Evolutionary conservation across 2,888 invertebrate genomes (phyloP).

Genomic region (Trichopoda pennipes): DNA sequence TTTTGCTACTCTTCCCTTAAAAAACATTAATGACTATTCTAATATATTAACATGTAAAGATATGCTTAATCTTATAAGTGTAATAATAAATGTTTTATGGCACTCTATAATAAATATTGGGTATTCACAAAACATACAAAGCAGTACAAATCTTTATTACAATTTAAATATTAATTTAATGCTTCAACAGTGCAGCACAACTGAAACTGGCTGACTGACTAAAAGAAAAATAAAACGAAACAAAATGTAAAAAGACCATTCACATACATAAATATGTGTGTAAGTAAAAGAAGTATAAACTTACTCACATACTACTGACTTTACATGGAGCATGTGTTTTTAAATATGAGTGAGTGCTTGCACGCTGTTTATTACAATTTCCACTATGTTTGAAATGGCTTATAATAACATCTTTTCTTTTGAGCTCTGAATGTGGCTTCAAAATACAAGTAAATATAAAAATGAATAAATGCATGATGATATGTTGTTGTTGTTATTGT

Average conservation of each 20-base stretch:
- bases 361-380: slow-evolving; percentile 68
- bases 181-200: slow-evolving; percentile 47
- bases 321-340: slow-evolving; percentile 43
- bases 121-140: slow-evolving; percentile 49
- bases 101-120: slow-evolving; percentile 32
- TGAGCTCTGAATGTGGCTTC: slow-evolving; percentile 20
- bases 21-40: not conserved
- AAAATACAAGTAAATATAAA: slow-evolving; percentile 15
- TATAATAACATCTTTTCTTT: slow-evolving; percentile 45
- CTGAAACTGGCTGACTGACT: slow-evolving; percentile 4
- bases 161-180: slow-evolving; percentile 69
- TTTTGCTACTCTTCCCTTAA: too few relatives aligned
- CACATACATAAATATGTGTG: slow-evolving; percentile 33
- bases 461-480: slow-evolving; percentile 63
- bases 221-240: slow-evolving; percentile 17
- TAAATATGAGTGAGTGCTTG: slow-evolving; percentile 54
- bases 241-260: slow-evolving; percentile 23
- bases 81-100: slow-evolving; percentile 42
- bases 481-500: slow-evolving; percentile 16
- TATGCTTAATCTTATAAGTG: slow-evolving; percentile 5
- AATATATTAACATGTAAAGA: slow-evolving; percentile 7
- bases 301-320: not conserved
- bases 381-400: slow-evolving; percentile 41
- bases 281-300: slow-evolving; percentile 30
- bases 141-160: slow-evolving; percentile 67